These are phyloP conservation scores for Siniperca obscura DNA, from an alignment of 2,797 vertebrate species.

Conservation along the genomic window DNA sequence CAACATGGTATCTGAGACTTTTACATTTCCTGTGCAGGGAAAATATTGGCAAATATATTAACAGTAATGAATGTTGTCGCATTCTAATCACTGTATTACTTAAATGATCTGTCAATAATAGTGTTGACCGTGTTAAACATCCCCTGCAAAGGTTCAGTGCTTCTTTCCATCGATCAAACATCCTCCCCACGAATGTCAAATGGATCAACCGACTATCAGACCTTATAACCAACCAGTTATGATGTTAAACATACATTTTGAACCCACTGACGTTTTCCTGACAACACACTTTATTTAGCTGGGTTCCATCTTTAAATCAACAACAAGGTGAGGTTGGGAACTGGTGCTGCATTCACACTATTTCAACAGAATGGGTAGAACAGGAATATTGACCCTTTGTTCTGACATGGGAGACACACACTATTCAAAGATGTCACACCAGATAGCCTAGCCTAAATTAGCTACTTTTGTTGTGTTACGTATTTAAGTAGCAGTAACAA, in stretches of 20 bases:
- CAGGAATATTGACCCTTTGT: no score
- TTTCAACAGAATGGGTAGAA: background rate
- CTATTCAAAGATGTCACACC: background rate
- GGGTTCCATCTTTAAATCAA: background rate
- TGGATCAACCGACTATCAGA: background rate
- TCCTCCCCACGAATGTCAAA: background rate
- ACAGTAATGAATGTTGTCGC: constrained; percentile 23
- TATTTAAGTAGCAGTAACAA: background rate
- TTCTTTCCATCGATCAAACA: background rate
- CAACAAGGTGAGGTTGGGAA: background rate
- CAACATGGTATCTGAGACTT: background rate
- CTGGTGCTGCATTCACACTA: background rate
- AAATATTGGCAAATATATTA: constrained; percentile 45
- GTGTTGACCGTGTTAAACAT: background rate
- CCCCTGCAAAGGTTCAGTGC: background rate
- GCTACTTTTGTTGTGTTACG: background rate
- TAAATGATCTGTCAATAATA: constrained; percentile 33
- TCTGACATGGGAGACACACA: background rate
- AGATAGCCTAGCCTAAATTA: background rate
- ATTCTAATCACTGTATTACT: background rate
- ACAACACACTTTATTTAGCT: background rate
- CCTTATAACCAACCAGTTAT: background rate
- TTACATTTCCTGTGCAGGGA: background rate
- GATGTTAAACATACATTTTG: background rate
- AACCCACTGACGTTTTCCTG: background rate